These are phyloP conservation scores for Diuraphis noxia DNA, from an alignment of 1,140 invertebrate species.

Conservation along the genomic window DNA sequence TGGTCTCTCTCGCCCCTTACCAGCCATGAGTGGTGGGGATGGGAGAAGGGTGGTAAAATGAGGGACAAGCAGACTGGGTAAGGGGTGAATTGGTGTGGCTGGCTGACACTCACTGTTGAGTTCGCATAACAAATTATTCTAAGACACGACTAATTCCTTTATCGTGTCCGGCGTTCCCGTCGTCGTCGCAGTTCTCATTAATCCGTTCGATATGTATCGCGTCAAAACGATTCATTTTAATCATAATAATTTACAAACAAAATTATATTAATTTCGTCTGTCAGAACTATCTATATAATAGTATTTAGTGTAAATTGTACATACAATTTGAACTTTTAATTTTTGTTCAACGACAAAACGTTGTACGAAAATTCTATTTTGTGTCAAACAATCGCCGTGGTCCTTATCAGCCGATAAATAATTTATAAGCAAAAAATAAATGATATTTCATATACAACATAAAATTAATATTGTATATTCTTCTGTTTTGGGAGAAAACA, in stretches of 20 bases:
- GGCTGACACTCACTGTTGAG: slow-evolving; percentile 25
- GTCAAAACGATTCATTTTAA: slow-evolving; percentile 32
- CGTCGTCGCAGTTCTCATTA: slow-evolving; percentile 34
- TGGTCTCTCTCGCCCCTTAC: neutral
- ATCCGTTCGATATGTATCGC: slow-evolving; percentile 33
- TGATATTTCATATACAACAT: neutral
- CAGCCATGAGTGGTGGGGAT: neutral
- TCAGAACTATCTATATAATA: neutral
- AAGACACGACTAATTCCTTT: slow-evolving; percentile 53
- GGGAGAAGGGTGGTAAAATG: neutral
- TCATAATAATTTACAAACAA: neutral
- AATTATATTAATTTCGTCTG: neutral
- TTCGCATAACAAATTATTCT: slow-evolving; percentile 50
- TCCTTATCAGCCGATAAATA: neutral
- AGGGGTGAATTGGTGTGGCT: neutral
- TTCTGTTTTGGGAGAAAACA: slow-evolving; percentile 14
- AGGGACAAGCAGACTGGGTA: no score
- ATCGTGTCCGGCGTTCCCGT: slow-evolving; percentile 42
- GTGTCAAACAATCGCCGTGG: neutral
- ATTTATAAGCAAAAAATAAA: neutral
- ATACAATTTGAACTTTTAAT: neutral
- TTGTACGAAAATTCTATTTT: neutral
- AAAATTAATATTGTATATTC: neutral
- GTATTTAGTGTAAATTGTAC: neutral
- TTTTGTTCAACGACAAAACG: neutral